A percentile compares a stretch with the other conserved stretches of the same genome.
Conservation (phyloP, 1,140 invertebrate species). For the Drosophila lini region DNA sequence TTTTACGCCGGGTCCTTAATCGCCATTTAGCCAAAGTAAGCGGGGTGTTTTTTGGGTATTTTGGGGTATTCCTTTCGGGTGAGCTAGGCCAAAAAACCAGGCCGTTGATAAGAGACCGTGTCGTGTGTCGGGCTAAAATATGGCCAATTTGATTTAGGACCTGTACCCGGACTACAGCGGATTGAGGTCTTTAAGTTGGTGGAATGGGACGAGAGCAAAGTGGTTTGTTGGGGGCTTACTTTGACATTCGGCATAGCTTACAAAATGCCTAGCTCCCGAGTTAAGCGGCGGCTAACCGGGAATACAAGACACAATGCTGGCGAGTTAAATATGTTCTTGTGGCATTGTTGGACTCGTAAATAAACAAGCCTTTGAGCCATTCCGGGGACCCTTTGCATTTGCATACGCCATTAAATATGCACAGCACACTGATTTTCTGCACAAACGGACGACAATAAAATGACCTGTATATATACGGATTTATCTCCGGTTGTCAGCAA, state of each 20-base stretch:
- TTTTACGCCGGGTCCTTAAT: conserved; percentile 7
- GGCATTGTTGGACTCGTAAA: conserved; percentile 60
- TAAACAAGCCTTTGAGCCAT: conserved; percentile 70
- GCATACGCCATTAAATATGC: conserved; percentile 79
- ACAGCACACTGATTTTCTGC: conserved; percentile 61
- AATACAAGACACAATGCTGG: conserved; percentile 41
- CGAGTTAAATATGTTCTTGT: conserved; percentile 53
- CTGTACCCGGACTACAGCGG: conserved; percentile 12
- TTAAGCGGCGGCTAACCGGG: conserved; percentile 24
- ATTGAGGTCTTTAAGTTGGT: conserved; percentile 13
- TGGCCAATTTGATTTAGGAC: conserved; percentile 45
- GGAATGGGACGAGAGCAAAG: conserved; percentile 18
- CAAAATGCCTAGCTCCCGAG: conserved; percentile 32
- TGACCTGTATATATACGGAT: conserved; percentile 63
- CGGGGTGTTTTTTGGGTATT: background rate
- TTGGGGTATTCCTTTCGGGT: conserved; percentile 2
- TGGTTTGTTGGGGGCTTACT: conserved; percentile 28
- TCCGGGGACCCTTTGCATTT: conserved; percentile 57
- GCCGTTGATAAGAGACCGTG: conserved; percentile 22
- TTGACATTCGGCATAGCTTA: conserved; percentile 31
- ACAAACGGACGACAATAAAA: conserved; percentile 63
- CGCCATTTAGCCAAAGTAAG: background rate
- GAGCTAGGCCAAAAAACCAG: conserved; percentile 8
- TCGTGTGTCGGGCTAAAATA: conserved; percentile 25
- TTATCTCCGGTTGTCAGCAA: conserved; percentile 61